phyloP scores from a whole-genome alignment of 2,113 vertebrate genomes.

The Plecotus auritus region DNA sequence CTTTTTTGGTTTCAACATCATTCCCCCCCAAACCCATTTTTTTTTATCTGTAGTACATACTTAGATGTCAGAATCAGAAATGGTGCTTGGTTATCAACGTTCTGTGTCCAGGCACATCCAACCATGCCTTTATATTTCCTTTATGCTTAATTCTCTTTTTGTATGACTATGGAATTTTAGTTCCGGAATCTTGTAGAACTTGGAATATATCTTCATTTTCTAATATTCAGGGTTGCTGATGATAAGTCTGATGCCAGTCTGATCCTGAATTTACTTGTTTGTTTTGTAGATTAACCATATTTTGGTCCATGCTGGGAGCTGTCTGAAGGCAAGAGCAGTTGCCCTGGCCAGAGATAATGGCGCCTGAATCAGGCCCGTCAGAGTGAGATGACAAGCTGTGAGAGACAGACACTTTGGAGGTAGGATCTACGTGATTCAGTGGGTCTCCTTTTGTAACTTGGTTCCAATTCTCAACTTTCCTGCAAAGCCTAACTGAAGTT shows the following conservation, averaged over 20 bases:
- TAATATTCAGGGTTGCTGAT: background rate
- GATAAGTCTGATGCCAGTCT: background rate
- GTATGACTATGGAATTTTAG: background rate
- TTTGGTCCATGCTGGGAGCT: background rate
- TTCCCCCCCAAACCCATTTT: background rate
- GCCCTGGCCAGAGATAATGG: background rate
- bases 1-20: background rate
- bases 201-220: background rate
- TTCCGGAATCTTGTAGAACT: background rate
- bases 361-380: background rate
- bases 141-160: background rate
- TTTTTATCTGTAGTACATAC: background rate
- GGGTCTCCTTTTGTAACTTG: background rate
- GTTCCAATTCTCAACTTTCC: background rate
- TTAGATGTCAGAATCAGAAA: background rate
- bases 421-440: background rate
- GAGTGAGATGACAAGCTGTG: background rate
- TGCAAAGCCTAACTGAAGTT: background rate
- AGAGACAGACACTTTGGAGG: background rate
- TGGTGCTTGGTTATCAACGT: background rate
- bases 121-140: background rate
- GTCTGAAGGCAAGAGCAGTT: background rate
- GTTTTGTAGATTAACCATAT: background rate
- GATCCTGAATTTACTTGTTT: background rate
- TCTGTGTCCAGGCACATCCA: background rate